Conservation (phyloP, 2,888 invertebrate species). For the Hydrotaea diabolus region DNA sequence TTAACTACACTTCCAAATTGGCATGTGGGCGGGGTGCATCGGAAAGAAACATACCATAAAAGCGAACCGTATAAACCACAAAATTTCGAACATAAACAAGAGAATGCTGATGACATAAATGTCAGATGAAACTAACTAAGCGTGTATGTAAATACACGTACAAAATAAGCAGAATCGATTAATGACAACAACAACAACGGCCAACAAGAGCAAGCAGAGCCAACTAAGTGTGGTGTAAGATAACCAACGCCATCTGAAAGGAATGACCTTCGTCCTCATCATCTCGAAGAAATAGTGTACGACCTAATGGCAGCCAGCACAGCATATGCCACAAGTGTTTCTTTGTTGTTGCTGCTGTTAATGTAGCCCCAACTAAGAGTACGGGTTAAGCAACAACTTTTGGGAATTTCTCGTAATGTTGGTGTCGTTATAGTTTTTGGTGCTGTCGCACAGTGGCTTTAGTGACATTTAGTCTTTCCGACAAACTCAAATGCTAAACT, state of each 20-base stretch:
- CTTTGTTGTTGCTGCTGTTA: neutral
- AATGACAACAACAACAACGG: constrained; percentile 17
- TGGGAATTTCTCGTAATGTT: neutral
- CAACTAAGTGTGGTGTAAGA: neutral
- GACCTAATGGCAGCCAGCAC: neutral
- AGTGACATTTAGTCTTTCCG: neutral
- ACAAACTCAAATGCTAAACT: too few species aligned
- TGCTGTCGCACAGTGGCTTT: neutral
- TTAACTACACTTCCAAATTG: constrained; percentile 25
- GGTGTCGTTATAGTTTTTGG: neutral
- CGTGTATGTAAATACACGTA: neutral
- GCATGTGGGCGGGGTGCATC: neutral
- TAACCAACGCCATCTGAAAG: neutral
- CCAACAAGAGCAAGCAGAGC: neutral
- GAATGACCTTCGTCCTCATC: neutral
- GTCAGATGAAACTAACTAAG: constrained; percentile 18
- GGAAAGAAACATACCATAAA: constrained; percentile 20
- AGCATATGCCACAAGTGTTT: constrained; percentile 25
- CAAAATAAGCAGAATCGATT: constrained; percentile 41
- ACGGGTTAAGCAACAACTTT: neutral
- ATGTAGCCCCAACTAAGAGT: constrained; percentile 3
- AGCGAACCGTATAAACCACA: constrained; percentile 1
- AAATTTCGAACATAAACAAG: constrained; percentile 32
- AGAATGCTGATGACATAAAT: constrained; percentile 31
- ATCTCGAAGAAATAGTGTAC: neutral